A percentile compares a stretch with the other conserved stretches of the same genome.
These are phyloP conservation scores for Hyalella azteca DNA, from an alignment of 2,888 invertebrate species.

Conservation along the genomic window DNA sequence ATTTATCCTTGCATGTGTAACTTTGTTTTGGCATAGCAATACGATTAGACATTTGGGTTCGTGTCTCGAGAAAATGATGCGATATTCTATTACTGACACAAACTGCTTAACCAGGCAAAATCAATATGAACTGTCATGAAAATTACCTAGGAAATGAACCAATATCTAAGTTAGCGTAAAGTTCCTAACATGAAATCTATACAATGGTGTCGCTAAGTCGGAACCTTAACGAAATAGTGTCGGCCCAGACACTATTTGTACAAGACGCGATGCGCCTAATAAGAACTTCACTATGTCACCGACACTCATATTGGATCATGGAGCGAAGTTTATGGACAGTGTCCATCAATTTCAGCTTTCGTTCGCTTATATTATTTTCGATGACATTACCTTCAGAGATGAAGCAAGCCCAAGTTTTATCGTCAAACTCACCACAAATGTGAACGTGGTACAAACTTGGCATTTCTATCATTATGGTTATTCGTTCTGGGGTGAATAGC, in stretches of 20 bases:
- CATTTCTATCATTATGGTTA: constrained; percentile 31
- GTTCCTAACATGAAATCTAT: neutral
- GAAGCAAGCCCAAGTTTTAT: neutral
- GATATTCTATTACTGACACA: neutral
- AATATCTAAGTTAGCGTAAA: constrained; percentile 6
- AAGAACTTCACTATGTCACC: constrained; percentile 10
- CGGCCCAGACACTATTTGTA: too few species aligned
- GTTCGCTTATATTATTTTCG: neutral
- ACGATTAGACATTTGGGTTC: neutral
- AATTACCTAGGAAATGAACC: neutral
- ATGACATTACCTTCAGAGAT: neutral
- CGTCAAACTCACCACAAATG: neutral
- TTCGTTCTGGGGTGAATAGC: neutral
- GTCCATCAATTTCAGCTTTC: constrained; percentile 8
- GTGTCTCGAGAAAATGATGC: neutral
- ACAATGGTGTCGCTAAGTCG: neutral
- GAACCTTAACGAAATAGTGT: too few species aligned
- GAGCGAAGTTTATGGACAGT: neutral
- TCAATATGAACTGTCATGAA: neutral
- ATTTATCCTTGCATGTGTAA: constrained; percentile 3
- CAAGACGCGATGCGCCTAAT: neutral
- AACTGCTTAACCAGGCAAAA: constrained; percentile 4
- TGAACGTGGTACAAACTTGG: neutral
- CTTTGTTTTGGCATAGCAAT: neutral
- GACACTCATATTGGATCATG: neutral